A percentile compares a stretch with the other conserved stretches of the same genome.
phyloP scores from a whole-genome alignment of 2,113 vertebrate genomes.

The Tretioscincus oriximinensis region DNA sequence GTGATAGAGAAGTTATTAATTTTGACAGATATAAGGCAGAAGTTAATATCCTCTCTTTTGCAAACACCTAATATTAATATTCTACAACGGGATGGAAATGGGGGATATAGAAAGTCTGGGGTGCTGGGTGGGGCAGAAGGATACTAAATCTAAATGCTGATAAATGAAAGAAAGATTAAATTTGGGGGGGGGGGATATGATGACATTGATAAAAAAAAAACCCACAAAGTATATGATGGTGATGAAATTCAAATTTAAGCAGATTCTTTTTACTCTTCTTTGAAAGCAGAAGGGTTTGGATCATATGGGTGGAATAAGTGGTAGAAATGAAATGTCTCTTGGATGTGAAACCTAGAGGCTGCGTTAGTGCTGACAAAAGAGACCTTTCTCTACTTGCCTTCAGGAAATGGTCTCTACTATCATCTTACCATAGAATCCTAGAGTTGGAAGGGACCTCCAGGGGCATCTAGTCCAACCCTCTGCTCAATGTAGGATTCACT shows the following conservation, averaged over 20 bases:
- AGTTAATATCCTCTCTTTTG: conserved; percentile 82
- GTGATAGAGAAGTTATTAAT: conserved; percentile 84
- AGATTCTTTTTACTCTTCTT: conserved; percentile 10
- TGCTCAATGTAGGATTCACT: too few species aligned
- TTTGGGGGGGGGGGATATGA: conserved; percentile 64
- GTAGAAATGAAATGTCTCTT: too few species aligned
- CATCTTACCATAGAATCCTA: background rate
- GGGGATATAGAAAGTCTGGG: conserved; percentile 62
- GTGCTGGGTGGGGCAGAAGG: conserved; percentile 61
- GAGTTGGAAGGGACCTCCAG: background rate
- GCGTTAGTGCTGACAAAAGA: too few species aligned
- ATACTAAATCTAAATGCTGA: conserved; percentile 73
- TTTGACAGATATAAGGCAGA: conserved; percentile 84
- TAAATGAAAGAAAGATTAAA: conserved; percentile 77
- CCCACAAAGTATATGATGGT: conserved; percentile 56
- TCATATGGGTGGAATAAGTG: too few species aligned
- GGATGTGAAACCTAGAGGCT: too few species aligned
- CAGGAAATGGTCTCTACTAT: too few species aligned
- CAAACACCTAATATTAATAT: conserved; percentile 83
- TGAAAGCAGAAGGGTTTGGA: too few species aligned
- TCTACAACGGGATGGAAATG: conserved; percentile 72
- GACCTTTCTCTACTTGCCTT: too few species aligned
- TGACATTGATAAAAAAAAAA: conserved; percentile 67
- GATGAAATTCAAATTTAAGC: conserved; percentile 39
- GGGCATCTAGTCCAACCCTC: too few species aligned